phyloP scores from a whole-genome alignment of 2,113 vertebrate genomes.

The Rutilus rutilus region DNA sequence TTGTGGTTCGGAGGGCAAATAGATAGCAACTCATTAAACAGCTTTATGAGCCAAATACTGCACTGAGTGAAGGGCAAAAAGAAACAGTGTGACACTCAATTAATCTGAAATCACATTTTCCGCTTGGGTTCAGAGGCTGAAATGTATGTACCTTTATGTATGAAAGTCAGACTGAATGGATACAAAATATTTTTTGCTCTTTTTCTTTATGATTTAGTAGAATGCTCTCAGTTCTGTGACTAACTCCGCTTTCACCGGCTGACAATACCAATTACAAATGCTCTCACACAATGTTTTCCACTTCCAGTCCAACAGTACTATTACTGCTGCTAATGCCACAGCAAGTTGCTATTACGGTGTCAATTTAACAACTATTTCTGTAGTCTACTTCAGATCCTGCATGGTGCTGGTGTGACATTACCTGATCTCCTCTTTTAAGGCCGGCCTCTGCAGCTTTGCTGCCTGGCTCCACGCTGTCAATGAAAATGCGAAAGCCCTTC shows the following conservation, averaged over 20 bases:
- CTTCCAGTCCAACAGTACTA: not conserved
- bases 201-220: not conserved
- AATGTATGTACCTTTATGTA: not conserved
- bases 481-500: conserved; percentile 95
- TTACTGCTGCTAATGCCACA: not conserved
- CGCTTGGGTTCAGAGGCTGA: not conserved
- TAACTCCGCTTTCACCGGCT: not conserved
- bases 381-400: not conserved
- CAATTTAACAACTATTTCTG: conserved; percentile 12
- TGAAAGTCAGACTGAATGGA: not conserved
- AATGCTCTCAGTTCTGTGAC: not conserved
- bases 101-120: conserved; percentile 10
- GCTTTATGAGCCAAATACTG: not conserved
- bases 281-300: not conserved
- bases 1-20: not conserved
- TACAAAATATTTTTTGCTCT: not conserved
- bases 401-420: conserved; percentile 56
- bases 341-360: conserved; percentile 12
- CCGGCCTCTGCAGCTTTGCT: conserved; percentile 95
- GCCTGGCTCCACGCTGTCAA: conserved; percentile 91
- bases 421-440: conserved; percentile 97
- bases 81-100: not conserved
- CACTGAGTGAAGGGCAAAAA: conserved; percentile 6
- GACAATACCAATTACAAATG: conserved; percentile 27
- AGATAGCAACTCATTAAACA: conserved; percentile 4